phyloP scores from a whole-genome alignment of 2,888 invertebrate species.

The Stomorhina lunata region DNA sequence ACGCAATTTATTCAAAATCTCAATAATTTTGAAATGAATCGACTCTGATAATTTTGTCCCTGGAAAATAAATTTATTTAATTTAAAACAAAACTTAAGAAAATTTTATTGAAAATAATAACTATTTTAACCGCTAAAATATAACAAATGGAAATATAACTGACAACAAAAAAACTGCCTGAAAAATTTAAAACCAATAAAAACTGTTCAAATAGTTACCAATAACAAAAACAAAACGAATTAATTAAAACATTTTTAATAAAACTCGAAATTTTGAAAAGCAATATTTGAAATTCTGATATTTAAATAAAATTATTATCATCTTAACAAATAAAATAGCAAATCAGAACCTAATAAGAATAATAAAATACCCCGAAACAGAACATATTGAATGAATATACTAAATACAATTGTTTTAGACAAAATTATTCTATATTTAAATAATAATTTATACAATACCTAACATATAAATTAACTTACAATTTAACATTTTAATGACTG shows the following conservation, averaged over 20 bases:
- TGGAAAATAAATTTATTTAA: no score
- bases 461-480: neutral
- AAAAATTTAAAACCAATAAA: no score
- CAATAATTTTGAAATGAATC: no score
- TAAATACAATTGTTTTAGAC: slow-evolving; percentile 36
- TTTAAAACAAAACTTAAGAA: neutral
- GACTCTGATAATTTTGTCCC: no score
- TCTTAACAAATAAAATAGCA: neutral
- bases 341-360: neutral
- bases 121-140: neutral
- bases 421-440: slow-evolving; percentile 13
- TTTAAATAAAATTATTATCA: neutral
- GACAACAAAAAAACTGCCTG: slow-evolving; percentile 21
- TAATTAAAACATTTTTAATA: neutral
- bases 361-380: neutral
- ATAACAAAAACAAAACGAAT: neutral
- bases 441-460: neutral
- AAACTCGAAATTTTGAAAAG: slow-evolving; percentile 26
- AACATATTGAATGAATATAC: neutral
- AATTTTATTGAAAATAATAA: no score
- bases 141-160: neutral
- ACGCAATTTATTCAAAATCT: no score
- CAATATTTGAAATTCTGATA: slow-evolving; percentile 45
- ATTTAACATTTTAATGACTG: neutral
- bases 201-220: neutral